phyloP scores from a whole-genome alignment of 2,113 vertebrate genomes.

The Charadrius vociferus region DNA sequence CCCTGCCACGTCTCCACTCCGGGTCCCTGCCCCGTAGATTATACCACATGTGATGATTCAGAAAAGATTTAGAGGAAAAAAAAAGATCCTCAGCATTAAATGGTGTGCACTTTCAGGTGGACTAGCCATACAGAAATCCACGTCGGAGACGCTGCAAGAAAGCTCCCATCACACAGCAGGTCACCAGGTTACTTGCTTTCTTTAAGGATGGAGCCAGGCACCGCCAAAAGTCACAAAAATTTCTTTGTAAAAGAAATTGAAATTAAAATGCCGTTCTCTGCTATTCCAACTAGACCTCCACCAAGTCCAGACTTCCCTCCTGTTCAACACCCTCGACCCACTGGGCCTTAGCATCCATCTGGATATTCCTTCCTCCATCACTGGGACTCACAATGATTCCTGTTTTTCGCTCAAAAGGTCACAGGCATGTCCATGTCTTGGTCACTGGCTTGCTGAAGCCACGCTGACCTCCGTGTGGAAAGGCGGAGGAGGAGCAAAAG shows the following conservation, averaged over 20 bases:
- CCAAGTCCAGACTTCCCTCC: neutral
- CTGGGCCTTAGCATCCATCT: neutral
- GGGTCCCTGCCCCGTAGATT: neutral
- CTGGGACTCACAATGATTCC: neutral
- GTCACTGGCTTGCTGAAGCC: neutral
- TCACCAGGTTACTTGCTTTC: neutral
- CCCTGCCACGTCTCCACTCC: neutral
- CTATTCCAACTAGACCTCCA: neutral
- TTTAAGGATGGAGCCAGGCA: neutral
- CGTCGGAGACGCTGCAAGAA: accelerated
- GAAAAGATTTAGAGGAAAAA: neutral
- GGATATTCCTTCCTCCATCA: neutral
- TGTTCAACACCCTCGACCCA: neutral
- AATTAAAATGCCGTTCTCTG: neutral
- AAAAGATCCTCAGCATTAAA: neutral
- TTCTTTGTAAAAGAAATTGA: neutral
- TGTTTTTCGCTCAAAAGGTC: neutral
- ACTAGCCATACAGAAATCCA: neutral
- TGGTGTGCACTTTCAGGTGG: too few relatives aligned
- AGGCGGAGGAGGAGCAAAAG: neutral
- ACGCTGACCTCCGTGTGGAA: neutral
- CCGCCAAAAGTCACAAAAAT: neutral
- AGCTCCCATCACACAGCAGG: neutral
- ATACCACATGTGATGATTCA: neutral
- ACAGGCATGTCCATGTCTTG: neutral